These are phyloP conservation scores for Triplophysa siluroides DNA, from an alignment of 2,113 vertebrate species.

Conservation along the genomic window DNA sequence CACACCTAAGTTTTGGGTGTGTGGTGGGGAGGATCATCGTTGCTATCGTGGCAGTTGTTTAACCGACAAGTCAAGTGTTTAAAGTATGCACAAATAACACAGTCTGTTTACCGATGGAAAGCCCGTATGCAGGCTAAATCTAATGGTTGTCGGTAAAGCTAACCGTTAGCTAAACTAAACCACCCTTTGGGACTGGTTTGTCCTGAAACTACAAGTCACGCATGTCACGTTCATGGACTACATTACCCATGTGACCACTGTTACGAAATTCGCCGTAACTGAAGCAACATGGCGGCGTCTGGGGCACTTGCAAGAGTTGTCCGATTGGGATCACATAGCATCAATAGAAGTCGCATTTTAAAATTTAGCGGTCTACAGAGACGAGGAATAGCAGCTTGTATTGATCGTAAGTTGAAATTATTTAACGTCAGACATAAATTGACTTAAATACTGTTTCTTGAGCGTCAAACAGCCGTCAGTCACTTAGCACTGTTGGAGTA, in stretches of 20 bases:
- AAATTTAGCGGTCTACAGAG: constrained; percentile 52
- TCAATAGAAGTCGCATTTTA: constrained; percentile 59
- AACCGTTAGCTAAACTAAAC: background rate
- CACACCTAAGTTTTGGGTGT: too few species aligned
- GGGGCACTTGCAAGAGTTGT: constrained; percentile 53
- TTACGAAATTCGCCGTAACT: constrained; percentile 20
- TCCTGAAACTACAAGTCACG: background rate
- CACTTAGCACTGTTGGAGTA: background rate
- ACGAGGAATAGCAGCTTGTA: constrained; percentile 70
- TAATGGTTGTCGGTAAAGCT: too few species aligned
- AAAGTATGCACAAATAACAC: background rate
- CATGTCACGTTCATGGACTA: constrained; percentile 45
- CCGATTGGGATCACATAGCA: constrained; percentile 50
- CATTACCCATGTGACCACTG: constrained; percentile 59
- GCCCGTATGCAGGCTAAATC: background rate
- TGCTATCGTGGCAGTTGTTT: background rate
- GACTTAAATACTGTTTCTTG: background rate
- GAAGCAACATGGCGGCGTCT: constrained; percentile 70
- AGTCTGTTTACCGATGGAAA: too few species aligned
- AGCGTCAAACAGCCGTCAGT: background rate
- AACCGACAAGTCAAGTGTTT: background rate
- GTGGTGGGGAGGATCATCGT: constrained; percentile 3
- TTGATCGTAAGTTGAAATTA: constrained; percentile 73
- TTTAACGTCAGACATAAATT: background rate
- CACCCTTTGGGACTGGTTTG: background rate